Conservation (phyloP, 2,888 invertebrate species). For the Marasmarcha lunaedactyla region DNA sequence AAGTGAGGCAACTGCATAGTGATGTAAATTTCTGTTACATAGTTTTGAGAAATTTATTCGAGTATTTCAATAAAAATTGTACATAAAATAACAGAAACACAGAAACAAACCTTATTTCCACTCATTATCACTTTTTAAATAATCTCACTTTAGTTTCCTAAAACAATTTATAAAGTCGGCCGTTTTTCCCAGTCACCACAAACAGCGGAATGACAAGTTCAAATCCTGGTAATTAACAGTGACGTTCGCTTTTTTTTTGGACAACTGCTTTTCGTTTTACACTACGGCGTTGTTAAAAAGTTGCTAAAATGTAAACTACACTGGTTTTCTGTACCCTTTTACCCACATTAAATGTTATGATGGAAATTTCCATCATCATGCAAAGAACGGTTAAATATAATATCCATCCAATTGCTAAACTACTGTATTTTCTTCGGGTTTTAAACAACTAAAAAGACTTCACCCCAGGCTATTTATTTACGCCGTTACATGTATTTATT, state of each 20-base stretch:
- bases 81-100: conserved; percentile 23
- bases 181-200: conserved; percentile 21
- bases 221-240: conserved; percentile 20
- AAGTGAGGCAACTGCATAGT: conserved; percentile 24
- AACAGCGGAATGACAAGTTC: conserved; percentile 23
- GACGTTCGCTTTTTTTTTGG: conserved; percentile 22
- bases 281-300: conserved; percentile 19
- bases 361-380: conserved; percentile 22
- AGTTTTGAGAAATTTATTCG: conserved; percentile 25
- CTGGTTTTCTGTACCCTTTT: conserved; percentile 24
- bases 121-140: conserved; percentile 20
- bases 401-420: no score
- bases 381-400: conserved; percentile 15
- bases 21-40: conserved; percentile 25
- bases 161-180: conserved; percentile 17
- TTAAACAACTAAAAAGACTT: no score
- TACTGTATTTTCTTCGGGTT: no score
- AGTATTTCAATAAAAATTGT: conserved; percentile 24
- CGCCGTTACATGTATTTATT: no score
- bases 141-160: conserved; percentile 17
- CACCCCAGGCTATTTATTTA: no score
- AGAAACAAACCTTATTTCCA: conserved; percentile 21
- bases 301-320: no score
- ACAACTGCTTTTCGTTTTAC: conserved; percentile 23
- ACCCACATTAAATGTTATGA: conserved; percentile 25